Evolutionary conservation across 2,797 vertebrate genomes (phyloP), one percentile per base, ranked within the genome.

Genomic region (Psittacula echo): DNA sequence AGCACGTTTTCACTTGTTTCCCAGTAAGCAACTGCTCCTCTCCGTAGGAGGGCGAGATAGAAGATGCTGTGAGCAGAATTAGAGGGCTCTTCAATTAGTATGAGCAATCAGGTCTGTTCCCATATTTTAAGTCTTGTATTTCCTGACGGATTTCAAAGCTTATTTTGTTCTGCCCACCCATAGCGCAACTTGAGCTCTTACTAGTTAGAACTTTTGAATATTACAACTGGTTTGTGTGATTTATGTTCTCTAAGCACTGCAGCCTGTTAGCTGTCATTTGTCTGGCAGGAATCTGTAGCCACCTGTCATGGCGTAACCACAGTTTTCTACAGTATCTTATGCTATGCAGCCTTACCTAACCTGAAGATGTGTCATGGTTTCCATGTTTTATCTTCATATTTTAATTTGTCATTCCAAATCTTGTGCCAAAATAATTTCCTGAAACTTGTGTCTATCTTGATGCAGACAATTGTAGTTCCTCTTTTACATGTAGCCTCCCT

Each of bases 121-220:
- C 94, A 80, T 89, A 78, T 88, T 93, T 91, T 93, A 92, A 96
- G 79, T 74, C 94, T 90, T 87, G 70, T 86, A 84, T 89, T 97
- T 97, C 96, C 96, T 90, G 90, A 78, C 94, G 83, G 67, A 91
- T 93, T 96, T 94, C 68, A 88, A 94, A 85, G 65, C 54, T 93
- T 95, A 19, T 86, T 87, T 95, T 94, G 62, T 88, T 95, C 96
- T 96, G 87, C 71, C 91, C 78, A 96, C 83, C 82, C 81, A 71
- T 85, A 85, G 42, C 47, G 82, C 85, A 95, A 96, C 86, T 39
- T 13, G 45, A 93, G 77, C 23, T 85, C 27, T 65, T 47, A 45
- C 51, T 91, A 50, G 48, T 85, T 85, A 80, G 74, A 67, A 85
- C 89, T 93, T 92, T 75, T 93, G 77, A 94, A 87, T 92, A 94